Base-by-base conservation (phyloP, 2,888 invertebrate genomes). In the Tetropium fuscum region DNA sequence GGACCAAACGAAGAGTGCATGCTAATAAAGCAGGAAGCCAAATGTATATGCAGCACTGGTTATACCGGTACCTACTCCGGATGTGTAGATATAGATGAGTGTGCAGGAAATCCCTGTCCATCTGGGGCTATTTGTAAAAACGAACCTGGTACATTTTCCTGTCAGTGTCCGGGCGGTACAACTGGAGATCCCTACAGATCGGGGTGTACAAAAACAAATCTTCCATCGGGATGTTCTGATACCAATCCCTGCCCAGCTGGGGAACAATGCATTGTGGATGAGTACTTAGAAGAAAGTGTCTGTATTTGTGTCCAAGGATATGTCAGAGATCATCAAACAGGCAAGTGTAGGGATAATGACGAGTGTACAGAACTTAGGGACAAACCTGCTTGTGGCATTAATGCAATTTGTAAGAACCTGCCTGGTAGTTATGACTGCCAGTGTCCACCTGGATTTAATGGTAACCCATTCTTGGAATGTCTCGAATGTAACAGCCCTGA, bases 341-440 rank as follows among this genome's bases (percentile, higher is more conserved):
- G 90, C 38, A 86, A 90, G 77, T 95, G 95, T 81, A 86, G 92
- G 74, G 96, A 96, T 79, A 85, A 93, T 53, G 91, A 96, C 75
- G 95, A 96, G 81, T 96, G 95, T 75, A 87, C 88, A 2, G 90
- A 90, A 71, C 84, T 88, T 19, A 82, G 87, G 53, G 90, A 89
- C 54, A 92, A 91, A 69, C 88, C 91, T 1, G 90, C 93, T 11
- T 96, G 96, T 80, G 96, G 95, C 0, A 82, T 93, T 16, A 94
- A 95, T 80, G 94, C 95, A 0, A 87, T 95, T 56, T 97, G 96
- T 76, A 95, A 94, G 79, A 97, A 97, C 82, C 83, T 95, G 47
- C 95, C 95, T 0, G 96, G 96, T 41, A 94, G 94, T 76, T 97
- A 95, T 77, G 95, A 95, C 81, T 97, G 96, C 72, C 92, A 93